These are phyloP conservation scores for Aquatica leii DNA, from an alignment of 2,888 invertebrate species.

Conservation along the genomic window DNA sequence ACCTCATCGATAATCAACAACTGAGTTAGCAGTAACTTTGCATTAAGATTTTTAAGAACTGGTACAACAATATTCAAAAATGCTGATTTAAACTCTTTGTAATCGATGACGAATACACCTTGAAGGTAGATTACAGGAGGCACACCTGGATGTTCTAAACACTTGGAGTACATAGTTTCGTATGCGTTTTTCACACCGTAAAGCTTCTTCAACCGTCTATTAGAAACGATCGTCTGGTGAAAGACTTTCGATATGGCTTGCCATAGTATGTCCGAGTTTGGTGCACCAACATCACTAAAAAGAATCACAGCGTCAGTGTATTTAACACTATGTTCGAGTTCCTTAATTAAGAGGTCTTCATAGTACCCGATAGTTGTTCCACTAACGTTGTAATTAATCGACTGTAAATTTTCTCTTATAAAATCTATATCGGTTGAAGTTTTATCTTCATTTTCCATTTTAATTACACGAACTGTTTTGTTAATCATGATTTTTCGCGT, in stretches of 20 bases:
- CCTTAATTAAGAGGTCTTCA: conserved; percentile 32
- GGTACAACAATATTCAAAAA: conserved; percentile 11
- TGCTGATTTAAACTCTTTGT: conserved; percentile 3
- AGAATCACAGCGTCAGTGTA: conserved; percentile 49
- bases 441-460: neutral
- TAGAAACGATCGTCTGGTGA: conserved; percentile 37
- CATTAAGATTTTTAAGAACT: conserved; percentile 10
- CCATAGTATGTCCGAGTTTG: conserved; percentile 34
- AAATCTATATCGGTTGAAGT: neutral
- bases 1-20: too few species aligned
- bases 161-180: conserved; percentile 9
- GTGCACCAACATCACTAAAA: conserved; percentile 35
- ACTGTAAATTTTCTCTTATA: neutral
- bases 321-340: conserved; percentile 41
- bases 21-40: neutral
- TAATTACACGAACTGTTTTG: too few species aligned
- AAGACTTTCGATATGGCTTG: conserved; percentile 44
- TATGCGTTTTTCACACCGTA: neutral
- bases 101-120: conserved; percentile 24
- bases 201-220: conserved; percentile 19
- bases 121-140: conserved; percentile 11
- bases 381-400: conserved; percentile 33
- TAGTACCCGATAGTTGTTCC: conserved; percentile 33
- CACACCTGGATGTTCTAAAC: conserved; percentile 21
- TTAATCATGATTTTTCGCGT: too few species aligned